These are phyloP conservation scores for Erythrocebus patas DNA, from an alignment of 2,113 vertebrate species.

Conservation along the genomic window DNA sequence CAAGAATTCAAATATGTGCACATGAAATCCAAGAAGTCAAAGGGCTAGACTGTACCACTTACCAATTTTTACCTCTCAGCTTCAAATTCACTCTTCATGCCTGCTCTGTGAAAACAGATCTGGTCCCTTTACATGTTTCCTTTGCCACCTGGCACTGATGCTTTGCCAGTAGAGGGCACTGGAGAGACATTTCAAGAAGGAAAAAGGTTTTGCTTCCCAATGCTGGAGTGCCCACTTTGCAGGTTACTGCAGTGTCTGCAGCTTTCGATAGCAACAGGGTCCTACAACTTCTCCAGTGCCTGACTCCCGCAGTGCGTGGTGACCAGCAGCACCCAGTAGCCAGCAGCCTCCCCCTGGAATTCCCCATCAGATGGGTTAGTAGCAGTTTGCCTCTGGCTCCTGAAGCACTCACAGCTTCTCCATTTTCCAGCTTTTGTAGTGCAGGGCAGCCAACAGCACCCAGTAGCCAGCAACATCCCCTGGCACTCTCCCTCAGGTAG, in stretches of 20 bases:
- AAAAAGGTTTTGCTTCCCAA: background rate
- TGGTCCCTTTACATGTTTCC: background rate
- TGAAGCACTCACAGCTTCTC: background rate
- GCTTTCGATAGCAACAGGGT: background rate
- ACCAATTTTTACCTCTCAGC: background rate
- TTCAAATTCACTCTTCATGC: background rate
- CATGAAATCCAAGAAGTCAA: background rate
- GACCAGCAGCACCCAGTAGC: background rate
- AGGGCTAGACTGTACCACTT: background rate
- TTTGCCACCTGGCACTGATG: background rate
- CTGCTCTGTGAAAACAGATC: background rate
- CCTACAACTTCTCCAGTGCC: background rate
- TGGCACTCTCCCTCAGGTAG: background rate
- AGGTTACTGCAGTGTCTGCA: background rate
- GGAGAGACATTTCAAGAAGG: background rate
- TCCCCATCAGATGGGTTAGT: background rate
- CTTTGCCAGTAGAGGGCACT: constrained; percentile 41
- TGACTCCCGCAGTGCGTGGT: background rate
- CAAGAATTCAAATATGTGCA: background rate
- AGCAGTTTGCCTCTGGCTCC: background rate
- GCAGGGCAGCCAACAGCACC: background rate
- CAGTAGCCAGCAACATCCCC: background rate
- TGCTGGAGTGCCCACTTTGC: background rate
- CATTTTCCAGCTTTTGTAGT: background rate
- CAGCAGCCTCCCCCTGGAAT: background rate